Percentiles rank a stretch among this genome's conserved stretches.
Conservation (phyloP, 2,797 vertebrate species). For the Myoxocephalus aenaeus region DNA sequence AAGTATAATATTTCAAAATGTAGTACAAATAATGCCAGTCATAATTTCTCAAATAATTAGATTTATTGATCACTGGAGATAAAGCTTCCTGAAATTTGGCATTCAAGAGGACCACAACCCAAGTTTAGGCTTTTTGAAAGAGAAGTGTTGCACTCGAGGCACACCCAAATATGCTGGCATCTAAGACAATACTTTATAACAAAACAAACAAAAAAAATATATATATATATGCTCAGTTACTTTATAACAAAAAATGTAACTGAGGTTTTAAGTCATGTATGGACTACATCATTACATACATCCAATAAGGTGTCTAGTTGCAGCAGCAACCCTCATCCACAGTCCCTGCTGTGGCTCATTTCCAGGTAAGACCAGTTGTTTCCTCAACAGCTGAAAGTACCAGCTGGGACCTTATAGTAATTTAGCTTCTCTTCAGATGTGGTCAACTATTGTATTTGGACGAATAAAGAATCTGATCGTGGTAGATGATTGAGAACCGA, state of each 20-base stretch:
- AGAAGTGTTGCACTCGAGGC: too few species aligned
- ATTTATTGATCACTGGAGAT: too few species aligned
- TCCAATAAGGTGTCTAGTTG: not conserved
- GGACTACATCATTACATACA: not conserved
- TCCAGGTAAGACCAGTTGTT: not conserved
- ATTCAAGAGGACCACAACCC: not conserved
- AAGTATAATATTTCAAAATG: not conserved
- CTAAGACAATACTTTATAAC: too few species aligned
- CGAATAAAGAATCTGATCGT: not conserved
- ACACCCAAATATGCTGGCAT: too few species aligned
- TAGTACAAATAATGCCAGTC: too few species aligned
- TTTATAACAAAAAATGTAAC: not conserved
- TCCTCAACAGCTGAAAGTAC: slow-evolving; percentile 26
- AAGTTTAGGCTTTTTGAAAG: not conserved
- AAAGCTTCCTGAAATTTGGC: too few species aligned
- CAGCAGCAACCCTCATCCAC: not conserved
- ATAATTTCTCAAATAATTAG: too few species aligned
- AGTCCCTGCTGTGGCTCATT: not conserved
- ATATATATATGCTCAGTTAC: too few species aligned
- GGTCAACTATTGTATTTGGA: not conserved
- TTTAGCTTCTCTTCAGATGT: not conserved
- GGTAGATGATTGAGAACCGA: too few species aligned
- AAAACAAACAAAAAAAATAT: too few species aligned
- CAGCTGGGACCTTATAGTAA: not conserved
- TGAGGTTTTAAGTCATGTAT: not conserved